These are phyloP conservation scores for Acanthopagrus latus DNA, from an alignment of 2,797 vertebrate species.

Conservation along the genomic window DNA sequence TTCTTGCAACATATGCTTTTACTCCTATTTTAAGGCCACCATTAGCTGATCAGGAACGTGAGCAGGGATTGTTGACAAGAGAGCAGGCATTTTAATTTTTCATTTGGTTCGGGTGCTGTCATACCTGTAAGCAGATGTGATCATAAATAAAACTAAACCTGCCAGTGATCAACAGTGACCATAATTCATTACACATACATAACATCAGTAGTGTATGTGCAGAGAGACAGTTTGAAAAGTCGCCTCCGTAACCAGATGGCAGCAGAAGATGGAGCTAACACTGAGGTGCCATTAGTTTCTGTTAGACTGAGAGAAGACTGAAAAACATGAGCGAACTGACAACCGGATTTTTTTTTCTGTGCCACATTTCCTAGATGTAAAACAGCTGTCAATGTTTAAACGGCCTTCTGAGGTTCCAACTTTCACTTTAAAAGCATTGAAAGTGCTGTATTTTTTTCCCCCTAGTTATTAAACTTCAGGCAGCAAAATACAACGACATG, in stretches of 20 bases:
- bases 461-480: neutral
- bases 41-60: neutral
- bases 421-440: constrained; percentile 41
- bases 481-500: neutral
- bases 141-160: constrained; percentile 19
- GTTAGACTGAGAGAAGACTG: constrained; percentile 9
- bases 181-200: constrained; percentile 3
- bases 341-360: neutral
- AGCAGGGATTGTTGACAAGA: neutral
- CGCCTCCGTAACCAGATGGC: constrained; percentile 40
- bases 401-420: constrained; percentile 20
- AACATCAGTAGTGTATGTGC: neutral
- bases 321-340: constrained; percentile 36
- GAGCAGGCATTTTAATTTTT: neutral
- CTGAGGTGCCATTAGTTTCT: constrained; percentile 27
- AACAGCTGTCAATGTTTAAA: constrained; percentile 52
- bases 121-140: neutral
- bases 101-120: neutral
- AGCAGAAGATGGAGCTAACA: constrained; percentile 27
- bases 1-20: neutral
- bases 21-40: neutral
- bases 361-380: constrained; percentile 26
- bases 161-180: constrained; percentile 22
- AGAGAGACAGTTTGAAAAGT: constrained; percentile 34
- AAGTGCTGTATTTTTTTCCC: neutral